Base-by-base conservation (phyloP, 2,888 invertebrate genomes). In the Caenorhabditis auriculariae region DNA sequence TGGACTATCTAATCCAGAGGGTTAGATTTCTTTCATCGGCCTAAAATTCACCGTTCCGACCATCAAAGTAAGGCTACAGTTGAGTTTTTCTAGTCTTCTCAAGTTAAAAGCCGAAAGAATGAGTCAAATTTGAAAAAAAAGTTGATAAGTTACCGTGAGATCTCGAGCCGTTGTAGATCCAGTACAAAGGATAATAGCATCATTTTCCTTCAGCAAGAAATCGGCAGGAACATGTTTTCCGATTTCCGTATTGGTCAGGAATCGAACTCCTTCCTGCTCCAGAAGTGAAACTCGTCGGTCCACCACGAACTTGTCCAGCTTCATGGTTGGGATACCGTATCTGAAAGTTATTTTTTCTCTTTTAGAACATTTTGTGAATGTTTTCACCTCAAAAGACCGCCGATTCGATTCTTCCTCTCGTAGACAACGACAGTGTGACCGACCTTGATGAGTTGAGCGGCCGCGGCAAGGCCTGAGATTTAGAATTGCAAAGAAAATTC, bases 251-350 rank as follows among this genome's bases (percentile, higher is more conserved):
- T 90, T 90, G 43, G 91, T 90, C 82, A 91, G 90, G 85, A 98
- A 98, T 2, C 83, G 84, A 61, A 94, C 88, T 23, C 96, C 96
- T 83, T 98, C 96, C 0, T 88, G 89, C 12, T 88, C 87, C 85
- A 98, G 86, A 45, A 98, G 86, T 63, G 89, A 87, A 1, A 96
- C 88, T 58, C 98, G 87, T 5, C 96, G 85, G 78, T 91, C 90
- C 0, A 98, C 93, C 52, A 86, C 83, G 82, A 84, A 74, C 57
- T 96, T 98, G 80, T 91, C 89, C 9, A 98, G 86, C 85, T 98
- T 98, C 96, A 98, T 98, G 6, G 92, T 93, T 17, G 98, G 98
- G 82, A 98, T 98, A 57, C 98, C 98, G 83, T 98, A 98, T 81
- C 73, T 64, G 43, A 15, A 62, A 53, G 38, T 1, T 3, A 1